Evolutionary conservation across 2,797 vertebrate species (phyloP), one percentile per base, ranked within the genome.

Genomic region (Strix occidentalis): DNA sequence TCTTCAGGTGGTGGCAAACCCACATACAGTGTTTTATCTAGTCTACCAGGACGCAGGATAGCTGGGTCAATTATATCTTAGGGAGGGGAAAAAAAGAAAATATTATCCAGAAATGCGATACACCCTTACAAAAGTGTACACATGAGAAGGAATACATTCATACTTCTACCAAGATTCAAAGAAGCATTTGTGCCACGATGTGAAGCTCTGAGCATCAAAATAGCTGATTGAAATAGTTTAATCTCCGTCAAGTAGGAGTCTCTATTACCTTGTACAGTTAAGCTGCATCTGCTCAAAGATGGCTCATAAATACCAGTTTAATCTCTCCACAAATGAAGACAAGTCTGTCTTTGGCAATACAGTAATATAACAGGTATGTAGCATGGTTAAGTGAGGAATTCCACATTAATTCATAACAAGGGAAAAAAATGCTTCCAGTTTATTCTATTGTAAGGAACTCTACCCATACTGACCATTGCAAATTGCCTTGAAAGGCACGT

Each of bases 31-130:
- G 98, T 99, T 97, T 99, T 99, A 96, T 99, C 99, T n/a, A 99
- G 97, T 20, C 99, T 99, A 4, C 99, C 99, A 1, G 99, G 99
- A 60, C 99, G 98, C 76, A 99, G 98, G 48, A 99, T 96, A 24
- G 99, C 99, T 18, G 98, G 99, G 91, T 99, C 99, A 58, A 99
- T 99, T 75, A 99, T 99, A 95, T 99, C 99, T 99, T 88, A 28
- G 68, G 23, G 35, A 54, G 43, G 5, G 5, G 10, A 46, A 70
- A 45, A 41, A 53, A 82, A 12, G 9, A 15, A 56, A 37, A 37
- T 43, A 77, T 64, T 70, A 77, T 33, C 29, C 46, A 81, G 29
- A 65, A 76, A 72, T 66, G 5, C 78, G 19, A 56, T 35, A 35
- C 14, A 83, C 2, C 24, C 43, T 56, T 57, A 88, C 33, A 35